phyloP scores from a whole-genome alignment of 2,888 invertebrate genomes.

The Tupiocoris notatus region DNA sequence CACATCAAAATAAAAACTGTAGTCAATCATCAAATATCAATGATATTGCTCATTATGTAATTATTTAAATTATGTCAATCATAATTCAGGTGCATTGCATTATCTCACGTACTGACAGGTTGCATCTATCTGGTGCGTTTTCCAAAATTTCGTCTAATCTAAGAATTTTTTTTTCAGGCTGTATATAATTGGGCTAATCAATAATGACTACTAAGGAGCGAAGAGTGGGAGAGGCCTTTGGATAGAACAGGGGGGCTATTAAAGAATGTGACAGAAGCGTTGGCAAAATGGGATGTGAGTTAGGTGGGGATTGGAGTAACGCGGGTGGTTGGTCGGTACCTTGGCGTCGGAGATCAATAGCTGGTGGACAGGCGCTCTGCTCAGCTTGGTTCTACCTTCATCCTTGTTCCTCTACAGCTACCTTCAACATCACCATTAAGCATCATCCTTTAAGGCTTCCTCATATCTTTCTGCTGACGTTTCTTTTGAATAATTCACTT shows the following conservation, averaged over 20 bases:
- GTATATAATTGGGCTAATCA: constrained; percentile 47
- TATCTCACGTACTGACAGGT: too few species aligned
- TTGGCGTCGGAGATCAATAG: constrained; percentile 33
- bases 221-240: not conserved
- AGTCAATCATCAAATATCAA: too few species aligned
- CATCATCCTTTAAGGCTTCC: not conserved
- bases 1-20: too few species aligned
- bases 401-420: not conserved
- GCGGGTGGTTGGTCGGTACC: constrained; percentile 16
- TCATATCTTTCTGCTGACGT: too few species aligned
- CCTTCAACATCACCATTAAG: not conserved
- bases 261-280: constrained; percentile 40
- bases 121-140: too few species aligned
- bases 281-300: not conserved
- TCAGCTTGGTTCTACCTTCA: constrained; percentile 10
- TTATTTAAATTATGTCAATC: too few species aligned
- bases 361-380: constrained; percentile 39
- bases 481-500: too few species aligned
- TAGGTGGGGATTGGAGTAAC: constrained; percentile 1
- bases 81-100: too few species aligned
- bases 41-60: too few species aligned
- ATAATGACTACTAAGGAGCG: constrained; percentile 45
- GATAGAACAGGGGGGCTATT: constrained; percentile 26
- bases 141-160: too few species aligned
- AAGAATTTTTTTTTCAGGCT: too few species aligned